Percentiles rank a stretch among this genome's conserved stretches.
Evolutionary conservation across 2,113 vertebrate genomes (phyloP).

Genomic region (Ictalurus furcatus): DNA sequence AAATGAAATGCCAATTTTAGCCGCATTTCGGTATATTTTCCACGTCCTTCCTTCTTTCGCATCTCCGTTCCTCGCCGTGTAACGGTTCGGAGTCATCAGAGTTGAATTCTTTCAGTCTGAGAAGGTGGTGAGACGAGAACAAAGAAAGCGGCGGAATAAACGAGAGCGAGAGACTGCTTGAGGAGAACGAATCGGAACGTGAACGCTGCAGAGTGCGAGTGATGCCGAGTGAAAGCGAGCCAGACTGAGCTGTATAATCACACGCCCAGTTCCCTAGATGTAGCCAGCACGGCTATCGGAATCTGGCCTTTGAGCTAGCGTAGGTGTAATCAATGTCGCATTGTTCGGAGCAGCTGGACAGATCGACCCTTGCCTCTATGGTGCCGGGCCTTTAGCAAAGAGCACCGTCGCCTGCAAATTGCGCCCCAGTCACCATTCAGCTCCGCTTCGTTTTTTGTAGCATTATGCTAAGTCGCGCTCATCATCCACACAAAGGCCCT

Average conservation of each 20-base stretch:
- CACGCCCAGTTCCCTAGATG: slow-evolving; percentile 13
- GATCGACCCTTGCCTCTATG: slow-evolving; percentile 43
- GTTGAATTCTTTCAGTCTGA: slow-evolving; percentile 4
- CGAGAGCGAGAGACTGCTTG: not conserved
- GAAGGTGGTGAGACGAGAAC: not conserved
- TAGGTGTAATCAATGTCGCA: slow-evolving; percentile 55
- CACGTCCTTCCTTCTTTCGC: not conserved
- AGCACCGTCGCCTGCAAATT: slow-evolving; percentile 34
- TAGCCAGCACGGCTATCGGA: slow-evolving; percentile 16
- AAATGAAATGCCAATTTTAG: not conserved
- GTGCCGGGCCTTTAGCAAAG: slow-evolving; percentile 42
- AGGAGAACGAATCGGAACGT: not conserved
- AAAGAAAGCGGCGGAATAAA: slow-evolving; percentile 19
- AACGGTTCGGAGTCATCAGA: not conserved
- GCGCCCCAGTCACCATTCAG: slow-evolving; percentile 19
- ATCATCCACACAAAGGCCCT: slow-evolving; percentile 42
- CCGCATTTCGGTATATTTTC: not conserved
- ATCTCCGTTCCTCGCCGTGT: not conserved
- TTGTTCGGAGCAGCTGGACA: slow-evolving; percentile 45
- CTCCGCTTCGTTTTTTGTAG: not conserved
- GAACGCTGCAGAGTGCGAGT: not conserved
- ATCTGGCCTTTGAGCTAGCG: slow-evolving; percentile 45
- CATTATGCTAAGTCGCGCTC: slow-evolving; percentile 24
- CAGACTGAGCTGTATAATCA: slow-evolving; percentile 47
- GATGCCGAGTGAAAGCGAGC: slow-evolving; percentile 10